Conservation (phyloP, 2,113 vertebrate species). For the Coptodon rendalli region DNA sequence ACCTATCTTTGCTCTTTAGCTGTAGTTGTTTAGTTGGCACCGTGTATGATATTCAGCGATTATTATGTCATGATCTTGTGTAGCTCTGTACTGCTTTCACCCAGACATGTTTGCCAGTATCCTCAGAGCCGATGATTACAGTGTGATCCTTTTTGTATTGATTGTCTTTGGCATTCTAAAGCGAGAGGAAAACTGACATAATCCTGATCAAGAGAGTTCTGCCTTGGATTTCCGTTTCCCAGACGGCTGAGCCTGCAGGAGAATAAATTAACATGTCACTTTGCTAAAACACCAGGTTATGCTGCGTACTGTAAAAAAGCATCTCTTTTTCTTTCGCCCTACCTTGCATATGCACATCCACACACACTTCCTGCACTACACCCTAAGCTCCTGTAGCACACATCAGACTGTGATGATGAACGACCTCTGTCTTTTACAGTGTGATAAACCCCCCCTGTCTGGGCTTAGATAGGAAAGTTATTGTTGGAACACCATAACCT, state of each 20-base stretch:
- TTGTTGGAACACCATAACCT: slow-evolving; percentile 58
- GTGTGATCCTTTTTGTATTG: slow-evolving; percentile 27
- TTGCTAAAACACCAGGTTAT: slow-evolving; percentile 59
- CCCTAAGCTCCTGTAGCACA: slow-evolving; percentile 9
- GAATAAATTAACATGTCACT: slow-evolving; percentile 60
- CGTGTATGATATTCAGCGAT: neutral
- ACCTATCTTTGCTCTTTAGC: neutral
- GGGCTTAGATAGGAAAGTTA: slow-evolving; percentile 47
- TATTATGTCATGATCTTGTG: neutral
- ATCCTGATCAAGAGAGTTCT: slow-evolving; percentile 9
- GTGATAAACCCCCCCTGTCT: slow-evolving; percentile 51
- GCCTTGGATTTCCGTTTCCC: slow-evolving; percentile 13
- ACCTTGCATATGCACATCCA: neutral
- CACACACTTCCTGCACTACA: slow-evolving; percentile 1
- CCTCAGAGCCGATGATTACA: neutral
- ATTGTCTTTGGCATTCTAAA: neutral
- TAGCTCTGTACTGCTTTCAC: neutral
- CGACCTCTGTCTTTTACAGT: slow-evolving; percentile 46
- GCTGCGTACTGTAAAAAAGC: neutral
- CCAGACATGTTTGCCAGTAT: neutral
- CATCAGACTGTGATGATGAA: slow-evolving; percentile 44
- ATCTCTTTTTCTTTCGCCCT: neutral
- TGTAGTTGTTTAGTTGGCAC: neutral
- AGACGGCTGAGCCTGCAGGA: slow-evolving; percentile 22
- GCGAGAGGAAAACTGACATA: neutral